Conservation (phyloP, 2,113 vertebrate genomes). For the Salvelinus fontinalis region DNA sequence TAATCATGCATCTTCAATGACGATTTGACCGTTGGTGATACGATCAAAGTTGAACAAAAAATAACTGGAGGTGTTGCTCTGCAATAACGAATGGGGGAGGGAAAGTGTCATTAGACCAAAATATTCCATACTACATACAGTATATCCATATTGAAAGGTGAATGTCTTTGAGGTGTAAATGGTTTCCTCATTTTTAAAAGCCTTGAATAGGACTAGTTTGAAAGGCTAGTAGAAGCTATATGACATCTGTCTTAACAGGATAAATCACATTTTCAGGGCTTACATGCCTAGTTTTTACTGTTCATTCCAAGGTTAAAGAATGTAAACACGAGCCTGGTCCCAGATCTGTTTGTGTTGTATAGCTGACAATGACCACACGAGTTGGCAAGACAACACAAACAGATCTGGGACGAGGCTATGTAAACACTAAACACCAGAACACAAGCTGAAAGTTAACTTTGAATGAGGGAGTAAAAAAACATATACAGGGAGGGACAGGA, state of each 20-base stretch:
- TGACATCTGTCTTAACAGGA: constrained; percentile 10
- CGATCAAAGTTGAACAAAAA: too few species aligned
- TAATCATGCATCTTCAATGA: too few species aligned
- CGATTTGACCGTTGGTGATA: too few species aligned
- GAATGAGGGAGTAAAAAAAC: constrained; percentile 24
- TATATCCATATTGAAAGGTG: constrained; percentile 17
- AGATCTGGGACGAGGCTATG: background rate
- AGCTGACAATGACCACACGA: too few species aligned
- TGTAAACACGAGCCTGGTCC: constrained; percentile 1
- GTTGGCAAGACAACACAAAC: background rate
- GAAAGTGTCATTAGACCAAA: background rate
- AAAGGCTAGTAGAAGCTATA: constrained; percentile 1
- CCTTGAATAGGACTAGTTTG: background rate
- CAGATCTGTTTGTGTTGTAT: too few species aligned
- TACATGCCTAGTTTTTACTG: background rate
- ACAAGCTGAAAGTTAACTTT: constrained; percentile 12
- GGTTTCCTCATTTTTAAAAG: constrained; percentile 4
- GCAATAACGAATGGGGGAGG: too few species aligned
- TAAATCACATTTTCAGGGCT: constrained; percentile 12
- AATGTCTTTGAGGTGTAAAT: background rate
- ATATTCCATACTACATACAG: background rate
- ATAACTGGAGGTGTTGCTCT: too few species aligned
- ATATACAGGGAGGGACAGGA: constrained; percentile 7
- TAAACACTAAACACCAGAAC: background rate
- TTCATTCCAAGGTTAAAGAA: constrained; percentile 10